phyloP scores from a whole-genome alignment of 2,888 invertebrate species.

The Nomada flava region DNA sequence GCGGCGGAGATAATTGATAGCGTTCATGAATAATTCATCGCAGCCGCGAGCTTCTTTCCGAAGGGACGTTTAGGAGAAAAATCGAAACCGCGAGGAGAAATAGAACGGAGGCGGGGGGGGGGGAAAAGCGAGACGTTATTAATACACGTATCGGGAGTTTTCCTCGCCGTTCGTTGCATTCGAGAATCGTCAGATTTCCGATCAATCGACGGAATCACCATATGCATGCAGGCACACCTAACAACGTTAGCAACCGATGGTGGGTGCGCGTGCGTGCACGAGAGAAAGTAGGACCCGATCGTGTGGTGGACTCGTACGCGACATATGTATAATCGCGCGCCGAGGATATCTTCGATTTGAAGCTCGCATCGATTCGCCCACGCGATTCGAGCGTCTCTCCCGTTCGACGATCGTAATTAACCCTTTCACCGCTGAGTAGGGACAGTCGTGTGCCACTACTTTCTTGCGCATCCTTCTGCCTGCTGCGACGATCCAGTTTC shows the following conservation, averaged over 20 bases:
- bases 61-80: constrained; percentile 27
- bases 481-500: not conserved
- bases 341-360: constrained; percentile 64
- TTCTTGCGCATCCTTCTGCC: constrained; percentile 10
- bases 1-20: constrained; percentile 47
- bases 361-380: constrained; percentile 67
- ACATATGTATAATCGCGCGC: constrained; percentile 55
- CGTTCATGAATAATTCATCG: constrained; percentile 59
- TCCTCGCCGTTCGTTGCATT: constrained; percentile 35
- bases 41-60: constrained; percentile 30
- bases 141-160: constrained; percentile 43
- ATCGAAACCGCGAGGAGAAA: not conserved
- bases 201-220: constrained; percentile 62
- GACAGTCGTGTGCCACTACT: constrained; percentile 29
- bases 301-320: constrained; percentile 39
- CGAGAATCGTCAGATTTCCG: constrained; percentile 36
- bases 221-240: constrained; percentile 64
- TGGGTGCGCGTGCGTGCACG: constrained; percentile 50
- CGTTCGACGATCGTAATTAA: constrained; percentile 64
- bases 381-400: constrained; percentile 55
- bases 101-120: not conserved
- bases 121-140: constrained; percentile 31
- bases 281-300: constrained; percentile 71
- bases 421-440: constrained; percentile 69
- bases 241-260: constrained; percentile 37